phyloP scores from a whole-genome alignment of 1,140 invertebrate genomes.

The Drosophila kurseongensis region DNA sequence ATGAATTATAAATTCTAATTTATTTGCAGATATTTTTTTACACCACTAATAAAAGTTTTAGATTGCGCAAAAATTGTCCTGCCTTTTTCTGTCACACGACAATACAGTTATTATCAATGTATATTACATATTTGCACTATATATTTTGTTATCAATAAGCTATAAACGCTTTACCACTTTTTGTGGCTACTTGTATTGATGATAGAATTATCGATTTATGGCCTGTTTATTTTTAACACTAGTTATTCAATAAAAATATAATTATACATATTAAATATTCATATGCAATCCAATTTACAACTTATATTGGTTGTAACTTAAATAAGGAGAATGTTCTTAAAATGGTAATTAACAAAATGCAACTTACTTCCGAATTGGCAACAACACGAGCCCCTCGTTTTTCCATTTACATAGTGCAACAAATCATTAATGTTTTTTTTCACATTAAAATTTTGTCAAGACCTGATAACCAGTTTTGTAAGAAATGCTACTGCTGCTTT shows the following conservation, averaged over 20 bases:
- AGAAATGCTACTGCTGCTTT: not conserved
- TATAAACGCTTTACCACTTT: not conserved
- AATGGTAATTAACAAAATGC: not conserved
- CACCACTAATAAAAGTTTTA: too few relatives aligned
- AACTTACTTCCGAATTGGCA: slow-evolving; percentile 1
- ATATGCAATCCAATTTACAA: too few relatives aligned
- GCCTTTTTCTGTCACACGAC: too few relatives aligned
- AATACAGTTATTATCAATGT: not conserved
- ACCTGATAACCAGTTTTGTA: slow-evolving; percentile 24
- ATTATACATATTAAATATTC: not conserved
- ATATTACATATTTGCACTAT: not conserved
- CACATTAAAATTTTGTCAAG: slow-evolving; percentile 1
- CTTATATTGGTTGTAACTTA: not conserved
- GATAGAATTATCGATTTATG: slow-evolving; percentile 6
- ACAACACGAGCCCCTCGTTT: not conserved
- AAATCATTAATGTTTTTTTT: slow-evolving; percentile 3
- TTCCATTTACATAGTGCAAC: slow-evolving; percentile 17
- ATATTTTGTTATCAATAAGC: not conserved
- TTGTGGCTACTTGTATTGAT: not conserved
- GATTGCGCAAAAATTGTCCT: too few relatives aligned
- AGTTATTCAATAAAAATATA: not conserved
- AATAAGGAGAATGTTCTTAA: not conserved
- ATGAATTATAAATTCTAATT: too few relatives aligned
- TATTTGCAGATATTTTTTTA: too few relatives aligned
- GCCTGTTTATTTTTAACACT: not conserved